Conservation (phyloP, 2,797 vertebrate species). For the Phalloptychus januarius region DNA sequence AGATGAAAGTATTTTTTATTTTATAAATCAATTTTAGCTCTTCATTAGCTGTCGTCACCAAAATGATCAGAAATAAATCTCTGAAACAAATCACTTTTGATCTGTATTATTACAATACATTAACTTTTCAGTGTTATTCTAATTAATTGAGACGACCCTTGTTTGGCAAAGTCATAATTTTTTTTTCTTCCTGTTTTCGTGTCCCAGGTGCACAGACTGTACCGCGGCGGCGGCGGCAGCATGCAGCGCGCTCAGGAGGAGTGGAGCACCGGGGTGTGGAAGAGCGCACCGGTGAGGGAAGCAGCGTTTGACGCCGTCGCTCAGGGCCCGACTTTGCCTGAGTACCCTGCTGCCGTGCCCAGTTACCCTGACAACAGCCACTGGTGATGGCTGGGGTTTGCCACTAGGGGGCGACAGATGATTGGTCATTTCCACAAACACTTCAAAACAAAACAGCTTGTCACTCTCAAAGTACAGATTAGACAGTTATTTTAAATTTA, state of each 20-base stretch:
- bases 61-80: neutral
- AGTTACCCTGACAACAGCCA: slow-evolving; percentile 87
- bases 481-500: slow-evolving; percentile 16
- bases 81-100: neutral
- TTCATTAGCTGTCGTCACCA: neutral
- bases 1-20: neutral
- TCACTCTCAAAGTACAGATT: slow-evolving; percentile 29
- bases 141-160: neutral
- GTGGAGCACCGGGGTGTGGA: slow-evolving; percentile 90
- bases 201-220: slow-evolving; percentile 89
- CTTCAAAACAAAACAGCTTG: slow-evolving; percentile 25
- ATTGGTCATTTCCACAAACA: slow-evolving; percentile 13
- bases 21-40: neutral
- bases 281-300: slow-evolving; percentile 84
- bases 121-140: neutral
- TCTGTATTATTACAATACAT: too few species aligned
- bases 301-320: slow-evolving; percentile 86
- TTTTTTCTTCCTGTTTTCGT: neutral
- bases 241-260: slow-evolving; percentile 91
- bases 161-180: neutral
- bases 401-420: slow-evolving; percentile 67
- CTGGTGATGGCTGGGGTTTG: slow-evolving; percentile 76
- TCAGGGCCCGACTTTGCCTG: slow-evolving; percentile 85
- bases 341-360: slow-evolving; percentile 90
- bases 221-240: slow-evolving; percentile 91